phyloP scores from a whole-genome alignment of 92 coral and sea anemone genomes.

The Palythoa caribaeorum region DNA sequence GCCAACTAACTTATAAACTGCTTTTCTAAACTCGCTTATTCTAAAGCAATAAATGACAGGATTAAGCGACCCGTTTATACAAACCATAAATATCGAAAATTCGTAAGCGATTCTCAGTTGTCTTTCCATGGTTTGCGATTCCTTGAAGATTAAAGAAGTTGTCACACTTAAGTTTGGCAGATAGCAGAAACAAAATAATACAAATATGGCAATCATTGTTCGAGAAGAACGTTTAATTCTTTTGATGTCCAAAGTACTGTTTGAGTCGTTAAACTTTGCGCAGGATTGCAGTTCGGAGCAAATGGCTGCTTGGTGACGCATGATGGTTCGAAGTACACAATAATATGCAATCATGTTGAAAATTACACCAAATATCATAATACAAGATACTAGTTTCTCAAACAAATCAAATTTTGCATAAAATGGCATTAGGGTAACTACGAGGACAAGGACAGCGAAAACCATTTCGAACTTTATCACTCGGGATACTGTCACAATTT shows the following conservation, averaged over 20 bases:
- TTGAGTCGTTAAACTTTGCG: background rate
- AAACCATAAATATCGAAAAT: constrained; percentile 40
- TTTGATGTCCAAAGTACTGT: constrained; percentile 20
- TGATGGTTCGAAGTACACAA: constrained; percentile 12
- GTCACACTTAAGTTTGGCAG: constrained; percentile 39
- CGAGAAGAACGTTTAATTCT: constrained; percentile 31
- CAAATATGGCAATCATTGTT: constrained; percentile 33
- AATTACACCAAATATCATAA: constrained; percentile 25
- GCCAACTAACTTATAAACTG: constrained; percentile 26
- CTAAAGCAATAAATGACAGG: constrained; percentile 42
- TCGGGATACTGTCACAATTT: constrained; percentile 9
- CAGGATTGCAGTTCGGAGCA: constrained; percentile 15
- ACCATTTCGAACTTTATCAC: constrained; percentile 1
- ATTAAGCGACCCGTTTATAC: constrained; percentile 43
- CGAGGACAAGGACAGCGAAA: background rate
- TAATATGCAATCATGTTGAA: constrained; percentile 23
- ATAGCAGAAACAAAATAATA: constrained; percentile 34
- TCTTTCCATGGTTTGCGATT: constrained; percentile 31
- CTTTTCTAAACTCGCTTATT: constrained; percentile 40
- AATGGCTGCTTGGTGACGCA: constrained; percentile 29
- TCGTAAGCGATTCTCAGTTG: constrained; percentile 27
- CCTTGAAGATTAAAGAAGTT: constrained; percentile 27
- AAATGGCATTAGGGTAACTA: constrained; percentile 19
- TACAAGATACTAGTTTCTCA: constrained; percentile 25
- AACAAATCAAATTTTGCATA: constrained; percentile 8